Base-by-base conservation (phyloP, 2,888 invertebrate genomes). In the Silvanus unidentatus region DNA sequence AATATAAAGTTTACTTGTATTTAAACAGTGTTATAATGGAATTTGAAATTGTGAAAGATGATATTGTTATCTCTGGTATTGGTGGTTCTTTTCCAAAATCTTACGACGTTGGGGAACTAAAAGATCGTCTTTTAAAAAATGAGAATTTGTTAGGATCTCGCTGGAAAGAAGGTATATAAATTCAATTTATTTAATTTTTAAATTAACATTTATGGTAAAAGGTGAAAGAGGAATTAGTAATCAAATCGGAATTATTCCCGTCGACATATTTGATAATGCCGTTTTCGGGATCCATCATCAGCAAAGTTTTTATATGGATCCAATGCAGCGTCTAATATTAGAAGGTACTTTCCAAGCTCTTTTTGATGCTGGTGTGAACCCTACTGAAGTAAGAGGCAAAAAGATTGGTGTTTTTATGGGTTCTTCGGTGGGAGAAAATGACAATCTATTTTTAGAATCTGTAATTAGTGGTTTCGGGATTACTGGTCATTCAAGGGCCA, bases 401-500 rank as follows among this genome's bases (percentile, higher is more conserved):
- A 65, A 69, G 42, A 64, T 74, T 16, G 73, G 72, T 8, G 72
- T 73, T 9, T 71, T 68, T 42, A 69, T 72, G 57, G 72, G 70
- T 4, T 73, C 74, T 1, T 64, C 69, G 9, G 59, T 74, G 16
- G 73, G 73, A 38, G 75, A 75, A 53, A 72, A 73, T 38, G 75
- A 75, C 50, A 70, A 69, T 49, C 53, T 70, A 8, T 79, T 64
- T 74, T 76, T 56, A 72, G 79, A 73, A 67, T 77, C 54, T 39
- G 70, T 62, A 38, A 70, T 75, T 1, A 73, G 73, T 54, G 84
- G 84, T 28, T 84, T 84, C 67, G 78, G 78, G 40, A 75, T 85
- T 60, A 80, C 82, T 42, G 85, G 84, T 1, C 83, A 83, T 70
- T 88, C 90, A 54, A 81, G 93, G 49, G 90, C 93, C n/a, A 95